Conservation (phyloP, 2,113 vertebrate genomes). For the Turdus rufiventris region DNA sequence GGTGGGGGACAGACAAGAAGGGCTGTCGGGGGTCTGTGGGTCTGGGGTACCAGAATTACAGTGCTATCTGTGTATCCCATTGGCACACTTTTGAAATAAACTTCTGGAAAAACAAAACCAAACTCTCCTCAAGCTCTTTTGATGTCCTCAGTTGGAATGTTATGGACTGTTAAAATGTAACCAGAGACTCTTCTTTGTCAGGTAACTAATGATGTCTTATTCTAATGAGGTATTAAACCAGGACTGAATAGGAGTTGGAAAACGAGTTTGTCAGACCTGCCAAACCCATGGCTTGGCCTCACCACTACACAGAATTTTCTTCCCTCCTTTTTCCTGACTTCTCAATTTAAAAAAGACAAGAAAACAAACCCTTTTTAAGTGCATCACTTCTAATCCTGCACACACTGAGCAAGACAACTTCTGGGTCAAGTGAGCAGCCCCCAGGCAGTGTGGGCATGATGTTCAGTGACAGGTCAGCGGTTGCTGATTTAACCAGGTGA, state of each 20-base stretch:
- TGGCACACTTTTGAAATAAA: constrained; percentile 58
- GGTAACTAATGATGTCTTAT: not conserved
- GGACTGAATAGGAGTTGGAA: not conserved
- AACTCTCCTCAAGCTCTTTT: not conserved
- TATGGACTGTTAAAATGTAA: not conserved
- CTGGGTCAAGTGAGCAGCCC: accelerated
- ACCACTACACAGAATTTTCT: not conserved
- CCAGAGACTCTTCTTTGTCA: not conserved
- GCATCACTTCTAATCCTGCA: not conserved
- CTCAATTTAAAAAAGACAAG: not conserved
- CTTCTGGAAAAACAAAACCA: not conserved
- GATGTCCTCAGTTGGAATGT: not conserved
- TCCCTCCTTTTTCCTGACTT: not conserved
- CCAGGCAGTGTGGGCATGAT: accelerated
- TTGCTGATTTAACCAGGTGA: not conserved
- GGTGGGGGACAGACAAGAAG: not conserved
- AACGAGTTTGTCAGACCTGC: not conserved
- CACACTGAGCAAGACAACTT: not conserved
- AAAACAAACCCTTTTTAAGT: not conserved
- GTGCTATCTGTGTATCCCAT: constrained; percentile 3
- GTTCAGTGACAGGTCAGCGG: not conserved
- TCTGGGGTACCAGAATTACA: not conserved
- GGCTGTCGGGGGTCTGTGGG: not conserved
- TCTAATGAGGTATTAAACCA: not conserved
- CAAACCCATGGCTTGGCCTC: not conserved